phyloP scores from a whole-genome alignment of 1,140 invertebrate genomes.

The Ceratina australensis region DNA sequence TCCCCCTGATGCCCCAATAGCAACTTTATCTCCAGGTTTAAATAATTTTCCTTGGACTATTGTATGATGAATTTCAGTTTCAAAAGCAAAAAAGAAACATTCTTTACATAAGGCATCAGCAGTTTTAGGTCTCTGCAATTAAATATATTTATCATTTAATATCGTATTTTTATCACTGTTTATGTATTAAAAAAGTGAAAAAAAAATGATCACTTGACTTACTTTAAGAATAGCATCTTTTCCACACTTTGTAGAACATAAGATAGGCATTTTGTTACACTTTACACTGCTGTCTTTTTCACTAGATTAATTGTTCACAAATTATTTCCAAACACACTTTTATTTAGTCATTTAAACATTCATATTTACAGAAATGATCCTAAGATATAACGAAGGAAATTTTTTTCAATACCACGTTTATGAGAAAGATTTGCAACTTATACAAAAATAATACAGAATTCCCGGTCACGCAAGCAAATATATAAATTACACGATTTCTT shows the following conservation, averaged over 20 bases:
- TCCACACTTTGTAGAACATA: conserved; percentile 86
- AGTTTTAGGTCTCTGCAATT: conserved; percentile 91
- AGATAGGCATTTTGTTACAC: conserved; percentile 81
- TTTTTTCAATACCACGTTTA: neutral
- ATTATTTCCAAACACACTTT: neutral
- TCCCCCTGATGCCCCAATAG: conserved; percentile 98
- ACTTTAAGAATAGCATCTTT: conserved; percentile 87
- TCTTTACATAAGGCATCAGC: conserved; percentile 95
- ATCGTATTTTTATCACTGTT: neutral
- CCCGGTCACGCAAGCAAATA: neutral
- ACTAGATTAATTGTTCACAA: neutral
- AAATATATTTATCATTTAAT: conserved; percentile 33
- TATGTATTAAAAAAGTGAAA: conserved; percentile 18
- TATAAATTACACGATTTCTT: neutral
- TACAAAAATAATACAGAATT: neutral
- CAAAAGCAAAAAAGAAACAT: conserved; percentile 97
- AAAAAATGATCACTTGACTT: conserved; percentile 49
- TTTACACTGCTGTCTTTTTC: neutral
- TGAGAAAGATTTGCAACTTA: neutral
- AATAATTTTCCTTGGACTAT: conserved; percentile 93
- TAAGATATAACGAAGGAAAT: neutral
- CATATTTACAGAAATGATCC: neutral
- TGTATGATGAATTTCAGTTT: conserved; percentile 97
- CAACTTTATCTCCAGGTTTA: conserved; percentile 91
- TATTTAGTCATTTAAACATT: too few relatives aligned